These are phyloP conservation scores for Samia ricini DNA, from an alignment of 1,140 invertebrate species.

Conservation along the genomic window DNA sequence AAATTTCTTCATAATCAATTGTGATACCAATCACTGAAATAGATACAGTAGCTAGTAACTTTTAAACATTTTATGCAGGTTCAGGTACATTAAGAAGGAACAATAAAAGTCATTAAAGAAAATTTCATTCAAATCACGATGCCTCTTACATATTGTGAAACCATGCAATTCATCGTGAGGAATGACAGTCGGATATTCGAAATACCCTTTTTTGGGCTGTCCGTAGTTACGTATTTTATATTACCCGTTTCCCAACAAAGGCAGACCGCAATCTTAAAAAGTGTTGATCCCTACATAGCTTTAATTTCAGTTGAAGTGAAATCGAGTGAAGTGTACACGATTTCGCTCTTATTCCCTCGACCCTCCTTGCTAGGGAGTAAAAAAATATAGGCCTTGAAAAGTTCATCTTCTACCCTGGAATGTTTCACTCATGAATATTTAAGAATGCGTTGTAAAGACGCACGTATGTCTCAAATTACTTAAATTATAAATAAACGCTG, in stretches of 20 bases:
- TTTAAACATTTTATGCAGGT: too few relatives aligned
- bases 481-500: neutral
- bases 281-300: conserved; percentile 26
- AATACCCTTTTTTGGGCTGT: conserved; percentile 1
- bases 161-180: conserved; percentile 10
- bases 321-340: conserved; percentile 46
- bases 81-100: too few relatives aligned
- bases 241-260: conserved; percentile 21
- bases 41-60: too few relatives aligned
- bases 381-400: conserved; percentile 25
- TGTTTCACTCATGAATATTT: conserved; percentile 23
- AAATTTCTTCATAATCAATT: too few relatives aligned
- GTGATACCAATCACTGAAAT: too few relatives aligned
- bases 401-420: conserved; percentile 16
- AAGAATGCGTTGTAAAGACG: conserved; percentile 6
- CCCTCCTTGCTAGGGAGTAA: conserved; percentile 24
- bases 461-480: conserved; percentile 11
- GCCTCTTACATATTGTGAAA: neutral
- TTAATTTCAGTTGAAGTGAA: conserved; percentile 44
- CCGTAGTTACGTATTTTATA: conserved; percentile 17
- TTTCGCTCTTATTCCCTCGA: conserved; percentile 47
- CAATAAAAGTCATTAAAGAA: neutral
- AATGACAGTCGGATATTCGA: conserved; percentile 16
- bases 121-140: neutral
- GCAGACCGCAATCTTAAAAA: conserved; percentile 24